Conservation (phyloP, 1,140 invertebrate genomes). For the Drosophila guanche region DNA sequence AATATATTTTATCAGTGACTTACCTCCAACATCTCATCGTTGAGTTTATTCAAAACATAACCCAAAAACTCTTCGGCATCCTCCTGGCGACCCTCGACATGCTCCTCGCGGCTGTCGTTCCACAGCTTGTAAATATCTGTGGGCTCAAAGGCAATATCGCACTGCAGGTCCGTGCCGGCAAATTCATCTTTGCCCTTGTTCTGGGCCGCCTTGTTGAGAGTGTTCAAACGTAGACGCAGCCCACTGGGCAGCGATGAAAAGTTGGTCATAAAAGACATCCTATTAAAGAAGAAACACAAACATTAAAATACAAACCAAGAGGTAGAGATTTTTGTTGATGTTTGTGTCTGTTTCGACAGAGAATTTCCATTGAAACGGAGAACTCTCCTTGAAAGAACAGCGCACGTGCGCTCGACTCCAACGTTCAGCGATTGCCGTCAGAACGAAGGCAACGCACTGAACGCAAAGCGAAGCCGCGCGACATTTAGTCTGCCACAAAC, state of each 20-base stretch:
- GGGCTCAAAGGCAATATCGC: slow-evolving; percentile 90
- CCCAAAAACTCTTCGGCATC: slow-evolving; percentile 98
- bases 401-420: slow-evolving; percentile 49
- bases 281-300: slow-evolving; percentile 1
- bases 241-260: slow-evolving; percentile 87
- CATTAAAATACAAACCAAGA: neutral
- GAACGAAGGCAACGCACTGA: slow-evolving; percentile 45
- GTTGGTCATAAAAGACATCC: slow-evolving; percentile 87
- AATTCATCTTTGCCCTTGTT: slow-evolving; percentile 84
- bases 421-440: slow-evolving; percentile 37
- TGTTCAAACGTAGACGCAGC: slow-evolving; percentile 83
- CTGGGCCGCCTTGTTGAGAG: slow-evolving; percentile 64
- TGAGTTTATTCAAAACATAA: slow-evolving; percentile 95
- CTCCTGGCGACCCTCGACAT: slow-evolving; percentile 93
- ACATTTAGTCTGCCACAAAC: slow-evolving; percentile 72
- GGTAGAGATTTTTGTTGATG: neutral
- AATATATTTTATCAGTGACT: neutral
- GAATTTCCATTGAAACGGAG: slow-evolving; percentile 1
- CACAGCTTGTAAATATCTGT: slow-evolving; percentile 92
- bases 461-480: slow-evolving; percentile 16
- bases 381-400: slow-evolving; percentile 5
- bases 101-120: slow-evolving; percentile 89
- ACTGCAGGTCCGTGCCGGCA: slow-evolving; percentile 71
- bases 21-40: slow-evolving; percentile 97
- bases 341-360: slow-evolving; percentile 38